These are phyloP conservation scores for Bilobella aurantiaca DNA, from an alignment of 1,140 invertebrate species.

Conservation along the genomic window DNA sequence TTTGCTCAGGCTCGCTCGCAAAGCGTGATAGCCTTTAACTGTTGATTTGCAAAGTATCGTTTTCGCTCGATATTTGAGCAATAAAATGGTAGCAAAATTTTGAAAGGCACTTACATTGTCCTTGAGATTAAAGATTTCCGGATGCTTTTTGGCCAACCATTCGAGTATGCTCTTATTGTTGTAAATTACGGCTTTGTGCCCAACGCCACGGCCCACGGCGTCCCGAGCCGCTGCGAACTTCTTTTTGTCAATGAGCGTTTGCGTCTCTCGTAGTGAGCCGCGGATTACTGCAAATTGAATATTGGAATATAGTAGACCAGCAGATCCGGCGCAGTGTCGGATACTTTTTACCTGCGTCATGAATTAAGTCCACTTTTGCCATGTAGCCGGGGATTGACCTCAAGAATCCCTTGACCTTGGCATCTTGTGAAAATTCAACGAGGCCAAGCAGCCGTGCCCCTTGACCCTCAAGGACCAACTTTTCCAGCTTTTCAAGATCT, in stretches of 20 bases:
- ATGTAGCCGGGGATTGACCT: constrained; percentile 58
- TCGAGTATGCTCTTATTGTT: constrained; percentile 59
- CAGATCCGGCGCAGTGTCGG: not conserved
- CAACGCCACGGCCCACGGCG: constrained; percentile 56
- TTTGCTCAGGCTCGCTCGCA: too few species aligned
- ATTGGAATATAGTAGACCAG: not conserved
- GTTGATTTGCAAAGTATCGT: too few species aligned
- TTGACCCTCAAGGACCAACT: constrained; percentile 64
- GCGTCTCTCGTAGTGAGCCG: constrained; percentile 54
- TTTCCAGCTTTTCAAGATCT: constrained; percentile 62
- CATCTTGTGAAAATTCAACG: constrained; percentile 26
- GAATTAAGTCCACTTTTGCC: constrained; percentile 49
- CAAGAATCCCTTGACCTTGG: constrained; percentile 45
- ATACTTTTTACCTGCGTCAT: constrained; percentile 51
- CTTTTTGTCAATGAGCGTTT: constrained; percentile 51
- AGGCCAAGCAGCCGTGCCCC: constrained; percentile 55
- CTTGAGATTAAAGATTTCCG: constrained; percentile 56
- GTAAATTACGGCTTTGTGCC: constrained; percentile 69
- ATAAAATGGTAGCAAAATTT: not conserved
- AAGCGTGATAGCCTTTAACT: too few species aligned
- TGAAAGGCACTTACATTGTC: constrained; percentile 55
- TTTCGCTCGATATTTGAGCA: too few species aligned
- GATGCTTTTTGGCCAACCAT: constrained; percentile 63
- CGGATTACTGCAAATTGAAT: constrained; percentile 28
- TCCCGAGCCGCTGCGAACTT: constrained; percentile 59